Base-by-base conservation (phyloP, 2,113 vertebrate species). In the Saiga tatarica region DNA sequence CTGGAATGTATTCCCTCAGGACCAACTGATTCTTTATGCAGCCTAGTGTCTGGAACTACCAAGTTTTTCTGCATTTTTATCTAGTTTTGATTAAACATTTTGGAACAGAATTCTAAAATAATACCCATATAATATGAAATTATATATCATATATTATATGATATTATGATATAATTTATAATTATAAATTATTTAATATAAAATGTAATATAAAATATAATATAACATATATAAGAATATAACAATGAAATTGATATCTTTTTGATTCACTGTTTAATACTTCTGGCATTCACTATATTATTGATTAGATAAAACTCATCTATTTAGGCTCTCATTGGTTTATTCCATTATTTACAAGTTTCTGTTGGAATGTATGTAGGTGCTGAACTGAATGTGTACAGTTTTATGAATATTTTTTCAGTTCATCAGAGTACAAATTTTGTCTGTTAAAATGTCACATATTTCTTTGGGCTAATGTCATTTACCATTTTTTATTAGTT, bases 331-430 rank as follows among this genome's bases (percentile, higher is more conserved):
- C 3, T 78, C 4, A 6, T 50, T 91, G 59, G 3, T 97, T 95
- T 85, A 67, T 81, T 82, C 33, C 28, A 82, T 79, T 76, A 94
- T 45, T 90, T 86, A 45, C 28, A 60, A 53, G 28, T 55, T 97
- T 62, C 19, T 89, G 17, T 93, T 62, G 93, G 9, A 76, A 81
- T 94, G 89, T 97, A 83, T 82, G 7, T 83, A 53, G n/a, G 6
- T 86, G 23, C 30, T 88, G 26, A 74, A 62, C 84, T 89, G n/a
- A 95, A 87, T 53, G 57, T 74, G 1, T 76, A 86, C 2, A 87
- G 25, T 92, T 94, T 94, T 84, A 71, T 94, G 53, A 93, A 79
- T 96, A 55, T 95, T 89, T 96, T 96, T 96, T 64, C n/a, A 79
- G 30, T n/a, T 95, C 67, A 89, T 91, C 33, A 84, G 85, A 96